Evolutionary conservation across 2,888 invertebrate genomes (phyloP), one percentile per base, ranked within the genome.

Genomic region (Ophion ventricosus): DNA sequence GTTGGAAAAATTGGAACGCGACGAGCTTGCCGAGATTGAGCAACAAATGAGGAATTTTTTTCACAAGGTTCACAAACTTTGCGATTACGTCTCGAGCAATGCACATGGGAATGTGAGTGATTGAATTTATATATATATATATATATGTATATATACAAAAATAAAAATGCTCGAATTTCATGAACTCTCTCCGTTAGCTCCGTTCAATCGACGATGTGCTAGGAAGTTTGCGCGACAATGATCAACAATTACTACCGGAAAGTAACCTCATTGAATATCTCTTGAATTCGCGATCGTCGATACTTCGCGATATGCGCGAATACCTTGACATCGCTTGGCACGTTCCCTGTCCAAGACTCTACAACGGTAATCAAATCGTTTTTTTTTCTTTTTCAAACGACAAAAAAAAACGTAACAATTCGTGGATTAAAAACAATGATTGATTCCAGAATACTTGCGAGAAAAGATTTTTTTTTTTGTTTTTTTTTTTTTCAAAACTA

Each of bases 361-460:
- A 91, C 63, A 86, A 86, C 75, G 91, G 91, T 91, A 86, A 88
- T n/a, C 56, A 25, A 40, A 8, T 25, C n/a, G n/a, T n/a, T n/a
- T n/a, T n/a, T n/a, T n/a, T n/a, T n/a, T n/a, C n/a, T n/a, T n/a
- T n/a, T n/a, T n/a, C n/a, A n/a, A n/a, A n/a, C 49, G 17, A 49
- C 14, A 49, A 17, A 49, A n/a, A 26, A 26, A 67, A 56, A 25
- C 43, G 35, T 59, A 5, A 43, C 67, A 29, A 82, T 17, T 79
- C 54, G 25, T 88, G 90, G 91, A 91, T 92, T 92, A 92, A 92
- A 93, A 93, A 93, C 92, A 92, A 92, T 92, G 91, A 92, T 93
- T 93, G 92, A 93, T 93, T 93, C 90, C 85, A 90, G 91, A 93
- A 91, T 93, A 93, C 92, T 91, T 93, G 92, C 92, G 92, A 91